These are phyloP conservation scores for Tricholauxania praeusta DNA, from an alignment of 2,888 invertebrate genomes.

Conservation along the genomic window DNA sequence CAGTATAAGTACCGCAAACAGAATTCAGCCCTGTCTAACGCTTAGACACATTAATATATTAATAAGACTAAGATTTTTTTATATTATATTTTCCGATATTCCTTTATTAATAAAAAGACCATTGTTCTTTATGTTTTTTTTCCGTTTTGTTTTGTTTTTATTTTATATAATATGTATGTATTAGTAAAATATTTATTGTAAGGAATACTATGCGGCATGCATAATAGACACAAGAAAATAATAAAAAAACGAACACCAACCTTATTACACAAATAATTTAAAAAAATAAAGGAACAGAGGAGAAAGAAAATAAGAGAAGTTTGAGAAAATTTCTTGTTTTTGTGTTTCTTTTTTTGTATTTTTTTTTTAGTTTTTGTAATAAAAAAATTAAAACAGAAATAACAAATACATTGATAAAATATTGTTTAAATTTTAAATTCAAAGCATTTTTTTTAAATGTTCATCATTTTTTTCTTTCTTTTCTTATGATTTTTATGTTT, in stretches of 20 bases:
- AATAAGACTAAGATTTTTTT: no score
- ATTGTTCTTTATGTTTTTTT: neutral
- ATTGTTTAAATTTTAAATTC: slow-evolving; percentile 44
- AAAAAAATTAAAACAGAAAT: slow-evolving; percentile 36
- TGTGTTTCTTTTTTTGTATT: slow-evolving; percentile 28
- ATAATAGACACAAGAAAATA: slow-evolving; percentile 49
- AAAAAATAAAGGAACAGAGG: slow-evolving; percentile 44
- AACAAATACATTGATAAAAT: slow-evolving; percentile 41
- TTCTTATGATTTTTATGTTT: slow-evolving; percentile 35
- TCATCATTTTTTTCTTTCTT: slow-evolving; percentile 36
- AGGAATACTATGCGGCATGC: slow-evolving; percentile 53
- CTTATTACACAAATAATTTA: slow-evolving; percentile 51
- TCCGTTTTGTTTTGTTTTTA: slow-evolving; percentile 56
- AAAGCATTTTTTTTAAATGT: slow-evolving; percentile 32
- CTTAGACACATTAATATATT: no score
- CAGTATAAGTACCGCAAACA: no score
- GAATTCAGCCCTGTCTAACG: no score
- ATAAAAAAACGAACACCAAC: slow-evolving; percentile 52
- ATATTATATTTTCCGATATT: no score
- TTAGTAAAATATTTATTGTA: slow-evolving; percentile 61
- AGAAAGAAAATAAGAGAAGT: slow-evolving; percentile 29
- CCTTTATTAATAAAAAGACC: no score
- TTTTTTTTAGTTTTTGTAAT: slow-evolving; percentile 25
- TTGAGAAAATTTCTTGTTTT: slow-evolving; percentile 18
- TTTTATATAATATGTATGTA: slow-evolving; percentile 57